phyloP scores from a whole-genome alignment of 2,113 vertebrate genomes.

The Embiotoca jacksoni region DNA sequence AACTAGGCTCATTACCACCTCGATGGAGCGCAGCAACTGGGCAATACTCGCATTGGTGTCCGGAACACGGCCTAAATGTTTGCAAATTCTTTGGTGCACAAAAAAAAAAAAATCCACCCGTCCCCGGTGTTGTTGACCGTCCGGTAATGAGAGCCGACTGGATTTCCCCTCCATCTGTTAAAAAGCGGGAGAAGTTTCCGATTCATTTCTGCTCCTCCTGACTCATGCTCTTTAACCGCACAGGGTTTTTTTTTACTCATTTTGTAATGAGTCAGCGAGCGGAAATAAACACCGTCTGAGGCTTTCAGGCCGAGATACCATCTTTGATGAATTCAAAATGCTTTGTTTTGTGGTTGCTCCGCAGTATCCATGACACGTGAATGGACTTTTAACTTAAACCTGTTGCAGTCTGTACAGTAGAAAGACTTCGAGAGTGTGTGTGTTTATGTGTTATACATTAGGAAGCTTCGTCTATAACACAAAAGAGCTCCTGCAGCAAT shows the following conservation, averaged over 20 bases:
- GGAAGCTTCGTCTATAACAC: conserved; percentile 3
- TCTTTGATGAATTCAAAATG: conserved; percentile 25
- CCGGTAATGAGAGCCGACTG: conserved; percentile 37
- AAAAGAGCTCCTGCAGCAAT: neutral
- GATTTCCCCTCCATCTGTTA: conserved; percentile 75
- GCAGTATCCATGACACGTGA: neutral
- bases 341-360: conserved; percentile 16
- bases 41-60: neutral
- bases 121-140: conserved; percentile 4
- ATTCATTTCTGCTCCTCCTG: conserved; percentile 48
- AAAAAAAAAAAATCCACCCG: neutral
- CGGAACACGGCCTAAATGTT: conserved; percentile 29
- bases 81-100: conserved; percentile 27
- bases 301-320: conserved; percentile 1
- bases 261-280: conserved; percentile 45
- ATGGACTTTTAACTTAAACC: conserved; percentile 20
- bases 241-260: conserved; percentile 33
- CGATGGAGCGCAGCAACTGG: neutral
- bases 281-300: conserved; percentile 57
- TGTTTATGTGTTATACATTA: neutral
- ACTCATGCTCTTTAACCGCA: conserved; percentile 56
- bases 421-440: neutral
- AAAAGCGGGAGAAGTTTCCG: conserved; percentile 36
- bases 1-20: neutral
- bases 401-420: neutral